These are phyloP conservation scores for Strigamia transsilvanica DNA, from an alignment of 2,888 invertebrate genomes.

Conservation along the genomic window DNA sequence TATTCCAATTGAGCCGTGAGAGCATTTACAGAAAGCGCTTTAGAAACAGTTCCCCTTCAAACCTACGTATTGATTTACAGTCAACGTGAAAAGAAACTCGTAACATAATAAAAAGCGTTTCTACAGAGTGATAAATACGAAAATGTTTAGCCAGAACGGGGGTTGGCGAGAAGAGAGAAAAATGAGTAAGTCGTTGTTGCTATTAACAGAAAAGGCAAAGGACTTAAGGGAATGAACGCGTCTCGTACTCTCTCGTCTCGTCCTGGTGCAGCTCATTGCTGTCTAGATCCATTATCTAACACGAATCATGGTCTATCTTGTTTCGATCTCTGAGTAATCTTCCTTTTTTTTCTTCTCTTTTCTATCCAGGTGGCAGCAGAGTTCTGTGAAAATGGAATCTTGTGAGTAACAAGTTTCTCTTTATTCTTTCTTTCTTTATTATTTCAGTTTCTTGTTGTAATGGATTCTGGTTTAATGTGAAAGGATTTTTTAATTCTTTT, in stretches of 20 bases:
- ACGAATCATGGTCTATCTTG: slow-evolving; percentile 32
- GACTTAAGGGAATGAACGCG: slow-evolving; percentile 28
- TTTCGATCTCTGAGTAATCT: slow-evolving; percentile 24
- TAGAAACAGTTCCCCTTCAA: slow-evolving; percentile 9
- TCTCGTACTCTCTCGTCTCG: neutral
- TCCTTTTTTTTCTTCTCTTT: neutral
- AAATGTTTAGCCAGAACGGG: slow-evolving; percentile 26
- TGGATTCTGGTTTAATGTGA: too few relatives aligned
- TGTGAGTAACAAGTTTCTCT: slow-evolving; percentile 3
- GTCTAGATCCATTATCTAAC: slow-evolving; percentile 35
- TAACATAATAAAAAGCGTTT: slow-evolving; percentile 44
- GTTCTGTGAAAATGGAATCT: slow-evolving; percentile 34
- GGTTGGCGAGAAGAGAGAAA: neutral
- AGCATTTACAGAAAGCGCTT: neutral
- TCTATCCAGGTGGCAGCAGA: slow-evolving; percentile 19
- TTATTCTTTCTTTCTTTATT: slow-evolving; percentile 7
- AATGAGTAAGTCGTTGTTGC: slow-evolving; percentile 39
- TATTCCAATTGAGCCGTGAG: neutral
- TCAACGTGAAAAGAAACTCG: slow-evolving; percentile 17
- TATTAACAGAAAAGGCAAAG: slow-evolving; percentile 40
- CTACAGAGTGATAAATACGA: slow-evolving; percentile 35
- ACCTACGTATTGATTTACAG: slow-evolving; percentile 22
- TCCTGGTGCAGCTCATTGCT: neutral
- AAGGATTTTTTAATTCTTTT: neutral
- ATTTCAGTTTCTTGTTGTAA: neutral